Evolutionary conservation across 2,888 invertebrate species (phyloP).

Genomic region (Chaetogeoica ovagalla): DNA sequence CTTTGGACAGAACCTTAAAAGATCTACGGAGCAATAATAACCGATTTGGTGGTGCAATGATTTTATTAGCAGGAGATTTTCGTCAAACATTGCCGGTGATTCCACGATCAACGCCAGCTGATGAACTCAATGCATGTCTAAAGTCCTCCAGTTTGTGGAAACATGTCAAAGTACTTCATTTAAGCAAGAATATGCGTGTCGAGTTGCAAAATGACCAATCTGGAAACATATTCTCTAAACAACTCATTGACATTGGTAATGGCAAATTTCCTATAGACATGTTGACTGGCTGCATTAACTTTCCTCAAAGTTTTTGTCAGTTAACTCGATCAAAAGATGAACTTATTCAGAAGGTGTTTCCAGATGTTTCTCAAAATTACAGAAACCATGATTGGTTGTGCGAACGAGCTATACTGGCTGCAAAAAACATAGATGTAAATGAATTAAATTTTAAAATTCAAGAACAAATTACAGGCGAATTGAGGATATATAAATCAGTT

Average conservation of each 20-base stretch:
- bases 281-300: constrained; percentile 57
- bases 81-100: constrained; percentile 57
- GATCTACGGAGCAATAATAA: too few relatives aligned
- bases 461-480: too few relatives aligned
- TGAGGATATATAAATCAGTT: too few relatives aligned
- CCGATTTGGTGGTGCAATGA: too few relatives aligned
- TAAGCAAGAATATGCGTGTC: constrained; percentile 27
- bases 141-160: constrained; percentile 54
- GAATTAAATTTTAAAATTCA: too few relatives aligned
- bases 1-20: constrained; percentile 57
- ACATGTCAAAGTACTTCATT: constrained; percentile 50
- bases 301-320: constrained; percentile 56
- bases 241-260: constrained; percentile 11
- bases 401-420: too few relatives aligned
- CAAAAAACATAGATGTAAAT: too few relatives aligned
- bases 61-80: constrained; percentile 56
- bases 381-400: too few relatives aligned
- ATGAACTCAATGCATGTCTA: constrained; percentile 53
- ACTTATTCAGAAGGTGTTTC: constrained; percentile 58
- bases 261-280: constrained; percentile 55
- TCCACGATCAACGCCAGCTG: constrained; percentile 53
- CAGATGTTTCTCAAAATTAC: constrained; percentile 55
- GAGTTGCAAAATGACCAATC: constrained; percentile 26
- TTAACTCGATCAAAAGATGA: constrained; percentile 56
- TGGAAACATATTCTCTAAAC: constrained; percentile 6